Evolutionary conservation across 2,113 vertebrate species (phyloP), one percentile per base, ranked within the genome.

Genomic region (Sinocyclocheilus grahami): DNA sequence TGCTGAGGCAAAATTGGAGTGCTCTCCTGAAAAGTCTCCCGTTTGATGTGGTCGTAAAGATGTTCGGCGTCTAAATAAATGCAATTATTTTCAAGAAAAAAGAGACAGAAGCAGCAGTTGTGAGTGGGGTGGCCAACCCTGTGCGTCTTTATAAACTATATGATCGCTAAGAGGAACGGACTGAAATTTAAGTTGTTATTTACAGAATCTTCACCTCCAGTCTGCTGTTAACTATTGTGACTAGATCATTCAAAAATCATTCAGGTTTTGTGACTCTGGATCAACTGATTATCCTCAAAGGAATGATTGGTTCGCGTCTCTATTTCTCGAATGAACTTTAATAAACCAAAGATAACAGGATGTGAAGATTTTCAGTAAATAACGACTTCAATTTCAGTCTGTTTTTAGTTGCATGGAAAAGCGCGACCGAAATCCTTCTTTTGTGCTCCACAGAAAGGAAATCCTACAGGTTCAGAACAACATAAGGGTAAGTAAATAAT

Each of bases 361-460:
- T 24, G 42, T 76, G 2, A 24, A 77, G 7, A 16, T 46, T 77
- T 24, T 27, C 5, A 48, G 2, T 48, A 3, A 48, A 48, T 48
- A 48, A 48, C 11, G 11, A 48, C 46, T 48, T 11, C 12, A 48
- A 12, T 48, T 48, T 48, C 46, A 48, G 46, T 53, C 46, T 9
- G 6, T 77, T 53, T 53, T 77, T 16, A 77, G n/a, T 30, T 77
- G 75, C 75, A 77, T 77, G n/a, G 75, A 53, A 51, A 63, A 77
- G 46, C 24, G 14, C n/a, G 1, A 53, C 75, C 48, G 27, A 77
- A 77, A 77, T 53, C n/a, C 42, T 77, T 53, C 48, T 77, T 77
- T 77, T 53, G 46, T 77, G 75, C 27, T 53, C 75, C 75, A 77
- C 75, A 77, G 75, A 77, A 77, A 53, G 18, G 27, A 77, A 53